Base-by-base conservation (phyloP, 1,140 invertebrate genomes). In the Heterodera schachtii region DNA sequence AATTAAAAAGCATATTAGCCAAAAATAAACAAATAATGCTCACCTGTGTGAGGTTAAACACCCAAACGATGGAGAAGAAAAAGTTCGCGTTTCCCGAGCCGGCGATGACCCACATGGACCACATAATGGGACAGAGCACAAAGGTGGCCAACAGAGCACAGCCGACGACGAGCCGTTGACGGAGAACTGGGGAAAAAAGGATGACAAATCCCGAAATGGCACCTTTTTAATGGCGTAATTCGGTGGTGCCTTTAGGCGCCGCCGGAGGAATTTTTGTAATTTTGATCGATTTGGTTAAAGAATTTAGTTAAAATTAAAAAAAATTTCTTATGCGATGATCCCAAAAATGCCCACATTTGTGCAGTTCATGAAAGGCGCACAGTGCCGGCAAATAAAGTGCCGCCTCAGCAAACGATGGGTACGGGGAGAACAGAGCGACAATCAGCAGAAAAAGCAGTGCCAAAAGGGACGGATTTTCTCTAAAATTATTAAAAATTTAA, bases 71-170 rank as follows among this genome's bases (percentile, higher is more conserved):
- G 11, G 96, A 97, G 92, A 99, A 99, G 91, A 97, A 99, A 90
- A 98, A 99, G 91, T 99, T 99, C 0, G 97, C 96, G 93, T 99
- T 99, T 21, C 96, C 98, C 73, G 96, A 98, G 80, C 96, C 95
- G 31, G 95, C 94, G 90, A 97, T 97, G 76, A 99, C 97, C 98
- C 98, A 99, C 21, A 98, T 92, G 91, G 98, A 94, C 95, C 96
- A 98, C 41, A 98, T 93, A 46, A 96, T 94, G 1, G 97, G 97
- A 57, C 94, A 95, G 85, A 99, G 93, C 21, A 95, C 93, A 71
- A 94, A 94, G 41, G 94, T 95, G 46, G 94, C 94, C 13, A 97
- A 91, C 87, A 97, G 93, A 89, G 96, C 95, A 88, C 95, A 95
- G 5, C 93, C 93, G 7, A 97, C 94, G 44, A 98, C 92, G 88